These are phyloP conservation scores for Camelus bactrianus DNA, from an alignment of 2,113 vertebrate species.

Conservation along the genomic window DNA sequence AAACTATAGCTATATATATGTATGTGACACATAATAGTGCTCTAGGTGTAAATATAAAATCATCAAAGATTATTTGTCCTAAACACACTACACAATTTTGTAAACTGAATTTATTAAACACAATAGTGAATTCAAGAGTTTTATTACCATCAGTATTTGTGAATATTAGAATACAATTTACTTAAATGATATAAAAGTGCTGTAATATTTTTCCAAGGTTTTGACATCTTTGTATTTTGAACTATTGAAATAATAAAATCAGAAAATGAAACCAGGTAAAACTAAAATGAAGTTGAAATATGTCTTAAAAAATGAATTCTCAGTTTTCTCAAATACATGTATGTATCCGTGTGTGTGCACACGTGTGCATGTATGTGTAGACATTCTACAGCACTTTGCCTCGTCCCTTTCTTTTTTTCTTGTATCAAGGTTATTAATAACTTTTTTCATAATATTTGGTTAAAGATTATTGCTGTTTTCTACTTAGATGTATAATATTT, in stretches of 20 bases:
- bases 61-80: not conserved
- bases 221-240: not conserved
- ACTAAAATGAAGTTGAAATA: not conserved
- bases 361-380: fast-evolving
- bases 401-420: not conserved
- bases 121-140: not conserved
- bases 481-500: not conserved
- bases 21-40: not conserved
- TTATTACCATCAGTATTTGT: not conserved
- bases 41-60: not conserved
- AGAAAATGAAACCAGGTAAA: not conserved
- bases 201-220: not conserved
- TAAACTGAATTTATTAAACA: not conserved
- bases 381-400: not conserved
- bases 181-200: not conserved
- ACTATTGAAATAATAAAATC: not conserved
- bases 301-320: not conserved
- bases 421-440: not conserved
- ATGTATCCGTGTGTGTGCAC: not conserved
- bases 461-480: not conserved
- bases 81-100: not conserved
- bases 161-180: not conserved
- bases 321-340: not conserved
- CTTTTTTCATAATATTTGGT: not conserved
- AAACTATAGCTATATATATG: not conserved